Evolutionary conservation across 2,797 vertebrate species (phyloP).

Genomic region (Octomys mimax): DNA sequence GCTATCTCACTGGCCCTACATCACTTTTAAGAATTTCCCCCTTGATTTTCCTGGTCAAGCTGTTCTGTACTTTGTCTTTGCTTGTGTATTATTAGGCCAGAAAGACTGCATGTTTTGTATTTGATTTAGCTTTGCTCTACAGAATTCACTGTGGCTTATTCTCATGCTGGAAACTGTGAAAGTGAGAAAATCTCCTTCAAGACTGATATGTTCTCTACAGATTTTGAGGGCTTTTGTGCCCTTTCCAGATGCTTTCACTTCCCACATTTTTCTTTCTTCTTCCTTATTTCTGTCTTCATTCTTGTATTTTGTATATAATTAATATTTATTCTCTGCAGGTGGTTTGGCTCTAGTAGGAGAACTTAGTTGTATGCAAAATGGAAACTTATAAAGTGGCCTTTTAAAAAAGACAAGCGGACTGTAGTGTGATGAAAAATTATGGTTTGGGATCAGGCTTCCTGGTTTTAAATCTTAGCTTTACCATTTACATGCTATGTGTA

Average conservation of each 20-base stretch:
- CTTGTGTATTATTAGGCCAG: too few relatives aligned
- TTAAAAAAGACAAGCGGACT: background rate
- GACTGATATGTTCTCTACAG: background rate
- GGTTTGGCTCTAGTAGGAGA: background rate
- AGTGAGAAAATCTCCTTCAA: background rate
- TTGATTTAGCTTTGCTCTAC: background rate
- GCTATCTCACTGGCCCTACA: background rate
- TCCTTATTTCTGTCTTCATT: background rate
- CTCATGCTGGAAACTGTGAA: background rate
- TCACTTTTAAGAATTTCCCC: background rate
- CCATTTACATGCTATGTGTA: background rate
- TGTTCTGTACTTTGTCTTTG: background rate
- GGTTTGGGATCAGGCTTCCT: background rate
- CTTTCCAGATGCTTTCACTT: background rate
- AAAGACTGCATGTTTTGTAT: background rate
- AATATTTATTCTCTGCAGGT: background rate
- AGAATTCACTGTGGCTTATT: background rate
- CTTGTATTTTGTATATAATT: background rate
- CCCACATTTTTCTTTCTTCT: background rate
- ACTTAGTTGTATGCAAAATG: background rate
- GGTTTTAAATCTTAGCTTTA: background rate
- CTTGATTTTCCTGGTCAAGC: background rate
- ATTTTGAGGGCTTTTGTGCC: background rate
- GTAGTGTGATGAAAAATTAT: background rate
- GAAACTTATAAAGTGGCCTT: background rate